Evolutionary conservation across 2,888 invertebrate genomes (phyloP).

Genomic region (Entomobrya proxima): DNA sequence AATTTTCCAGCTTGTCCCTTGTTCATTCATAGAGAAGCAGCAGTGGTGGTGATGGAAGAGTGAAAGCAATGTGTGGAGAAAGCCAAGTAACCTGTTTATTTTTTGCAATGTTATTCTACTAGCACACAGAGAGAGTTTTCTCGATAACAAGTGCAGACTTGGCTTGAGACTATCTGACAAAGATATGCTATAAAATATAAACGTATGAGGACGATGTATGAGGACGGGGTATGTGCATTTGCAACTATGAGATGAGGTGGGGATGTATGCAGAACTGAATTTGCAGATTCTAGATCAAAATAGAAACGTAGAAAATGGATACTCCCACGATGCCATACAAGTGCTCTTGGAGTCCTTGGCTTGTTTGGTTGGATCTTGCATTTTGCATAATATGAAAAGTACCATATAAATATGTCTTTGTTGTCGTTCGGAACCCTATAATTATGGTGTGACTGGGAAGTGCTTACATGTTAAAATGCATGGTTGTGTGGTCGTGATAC

Average conservation of each 20-base stretch:
- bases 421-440: not conserved
- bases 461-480: not conserved
- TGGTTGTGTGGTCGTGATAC: not conserved
- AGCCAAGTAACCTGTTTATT: constrained; percentile 59
- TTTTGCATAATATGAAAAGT: no score
- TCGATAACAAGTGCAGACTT: not conserved
- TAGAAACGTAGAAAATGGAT: constrained; percentile 39
- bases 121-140: not conserved
- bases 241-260: not conserved
- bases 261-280: not conserved
- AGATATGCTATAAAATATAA: not conserved
- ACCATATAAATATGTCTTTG: not conserved
- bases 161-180: not conserved
- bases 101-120: constrained; percentile 3
- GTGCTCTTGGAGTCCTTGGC: no score
- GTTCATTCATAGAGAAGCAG: constrained; percentile 67
- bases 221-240: not conserved
- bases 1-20: constrained; percentile 60
- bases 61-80: constrained; percentile 55
- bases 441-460: not conserved
- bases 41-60: constrained; percentile 31
- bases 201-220: no score
- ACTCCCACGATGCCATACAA: constrained; percentile 58
- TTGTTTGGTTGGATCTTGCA: no score
- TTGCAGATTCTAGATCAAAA: constrained; percentile 44